Conservation (phyloP, 2,113 vertebrate species). For the rabbit (Oryctolagus cuniculus) region DNA sequence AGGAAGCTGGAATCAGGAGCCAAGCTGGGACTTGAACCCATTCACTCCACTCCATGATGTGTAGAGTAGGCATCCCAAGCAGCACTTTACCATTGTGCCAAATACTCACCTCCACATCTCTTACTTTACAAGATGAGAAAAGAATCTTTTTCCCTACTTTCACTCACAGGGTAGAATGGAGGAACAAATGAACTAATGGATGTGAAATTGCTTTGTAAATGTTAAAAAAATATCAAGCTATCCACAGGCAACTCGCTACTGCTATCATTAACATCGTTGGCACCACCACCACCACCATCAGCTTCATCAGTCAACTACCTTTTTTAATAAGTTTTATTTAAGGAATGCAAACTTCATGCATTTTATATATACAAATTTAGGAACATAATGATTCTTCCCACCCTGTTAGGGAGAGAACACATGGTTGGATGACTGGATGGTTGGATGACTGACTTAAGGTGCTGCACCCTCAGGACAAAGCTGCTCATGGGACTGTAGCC, state of each 20-base stretch:
- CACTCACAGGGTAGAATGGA: neutral
- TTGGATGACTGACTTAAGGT: constrained; percentile 28
- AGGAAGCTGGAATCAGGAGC: too few species aligned
- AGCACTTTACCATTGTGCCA: too few species aligned
- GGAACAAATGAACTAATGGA: constrained; percentile 32
- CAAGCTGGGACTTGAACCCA: too few species aligned
- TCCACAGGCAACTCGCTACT: neutral
- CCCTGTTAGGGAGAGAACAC: neutral
- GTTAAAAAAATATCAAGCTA: neutral
- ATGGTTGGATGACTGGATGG: neutral
- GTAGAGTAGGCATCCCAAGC: too few species aligned
- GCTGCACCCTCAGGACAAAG: neutral
- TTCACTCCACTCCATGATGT: too few species aligned
- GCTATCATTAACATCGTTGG: neutral
- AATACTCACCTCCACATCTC: neutral
- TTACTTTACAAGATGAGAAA: constrained; percentile 35
- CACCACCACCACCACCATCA: neutral
- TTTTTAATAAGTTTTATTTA: too few species aligned
- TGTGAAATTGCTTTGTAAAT: constrained; percentile 19
- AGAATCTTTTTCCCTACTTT: constrained; percentile 13
- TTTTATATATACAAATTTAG: too few species aligned
- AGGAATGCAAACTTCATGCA: too few species aligned
- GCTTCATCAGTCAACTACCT: neutral
- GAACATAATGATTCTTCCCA: too few species aligned
- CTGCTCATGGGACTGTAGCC: neutral